A percentile compares a stretch with the other conserved stretches of the same genome.
phyloP scores from a whole-genome alignment of 2,888 invertebrate species.

The Adelphocoris suturalis region DNA sequence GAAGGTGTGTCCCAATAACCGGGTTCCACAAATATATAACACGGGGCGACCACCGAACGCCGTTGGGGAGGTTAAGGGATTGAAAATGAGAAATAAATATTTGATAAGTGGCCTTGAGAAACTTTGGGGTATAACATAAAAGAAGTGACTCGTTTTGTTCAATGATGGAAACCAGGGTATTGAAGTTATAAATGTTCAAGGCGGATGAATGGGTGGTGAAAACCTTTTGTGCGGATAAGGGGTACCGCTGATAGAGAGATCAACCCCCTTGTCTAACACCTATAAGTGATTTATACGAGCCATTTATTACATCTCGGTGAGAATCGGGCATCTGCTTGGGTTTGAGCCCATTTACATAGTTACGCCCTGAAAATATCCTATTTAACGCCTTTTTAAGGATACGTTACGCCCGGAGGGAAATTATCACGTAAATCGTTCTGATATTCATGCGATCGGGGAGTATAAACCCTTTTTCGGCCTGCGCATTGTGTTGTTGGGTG shows the following conservation, averaged over 20 bases:
- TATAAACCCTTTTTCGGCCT: neutral
- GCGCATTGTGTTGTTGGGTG: neutral
- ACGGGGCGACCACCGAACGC: neutral
- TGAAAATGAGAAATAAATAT: constrained; percentile 61
- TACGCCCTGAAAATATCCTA: constrained; percentile 34
- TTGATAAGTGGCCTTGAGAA: constrained; percentile 62
- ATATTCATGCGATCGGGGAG: neutral
- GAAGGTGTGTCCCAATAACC: constrained; percentile 21
- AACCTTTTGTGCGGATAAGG: constrained; percentile 7
- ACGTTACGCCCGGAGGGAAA: neutral
- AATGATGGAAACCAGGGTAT: constrained; percentile 30
- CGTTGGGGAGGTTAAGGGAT: neutral
- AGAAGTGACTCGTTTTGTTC: constrained; percentile 5
- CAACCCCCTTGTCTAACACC: constrained; percentile 51
- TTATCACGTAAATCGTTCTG: neutral
- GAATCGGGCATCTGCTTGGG: constrained; percentile 24
- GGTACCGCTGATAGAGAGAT: constrained; percentile 59
- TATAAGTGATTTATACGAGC: constrained; percentile 62
- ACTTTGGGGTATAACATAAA: constrained; percentile 35
- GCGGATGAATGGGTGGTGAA: constrained; percentile 20
- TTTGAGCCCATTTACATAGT: constrained; percentile 25
- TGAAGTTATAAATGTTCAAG: constrained; percentile 15
- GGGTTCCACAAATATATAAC: constrained; percentile 27
- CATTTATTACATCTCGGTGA: constrained; percentile 32
- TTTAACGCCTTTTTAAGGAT: neutral